A percentile compares a stretch with the other conserved stretches of the same genome.
These are phyloP conservation scores for Danaus melanippus DNA, from an alignment of 1,140 invertebrate genomes.

Conservation along the genomic window DNA sequence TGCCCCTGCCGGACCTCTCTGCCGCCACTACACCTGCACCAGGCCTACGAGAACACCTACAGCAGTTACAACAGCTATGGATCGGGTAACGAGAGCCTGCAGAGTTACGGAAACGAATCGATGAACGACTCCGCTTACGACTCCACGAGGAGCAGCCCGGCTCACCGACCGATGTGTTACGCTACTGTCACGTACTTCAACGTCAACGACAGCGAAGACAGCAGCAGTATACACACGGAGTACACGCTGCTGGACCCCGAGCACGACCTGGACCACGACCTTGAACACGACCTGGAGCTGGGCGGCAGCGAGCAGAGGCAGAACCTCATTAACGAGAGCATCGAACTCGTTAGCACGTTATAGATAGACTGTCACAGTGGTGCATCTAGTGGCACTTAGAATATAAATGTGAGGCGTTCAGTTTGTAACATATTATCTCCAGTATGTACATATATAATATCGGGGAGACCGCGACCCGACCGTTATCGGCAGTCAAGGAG, in stretches of 20 bases:
- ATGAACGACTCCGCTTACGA: slow-evolving; percentile 55
- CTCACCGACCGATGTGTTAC: slow-evolving; percentile 41
- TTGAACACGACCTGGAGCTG: slow-evolving; percentile 34
- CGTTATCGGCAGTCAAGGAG: no score
- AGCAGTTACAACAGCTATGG: slow-evolving; percentile 38
- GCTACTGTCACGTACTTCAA: slow-evolving; percentile 60
- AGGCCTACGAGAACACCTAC: slow-evolving; percentile 40
- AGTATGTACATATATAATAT: no score
- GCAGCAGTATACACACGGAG: slow-evolving; percentile 58
- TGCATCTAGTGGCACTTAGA: no score
- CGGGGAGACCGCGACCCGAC: no score
- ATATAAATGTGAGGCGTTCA: no score
- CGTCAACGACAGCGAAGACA: slow-evolving; percentile 59
- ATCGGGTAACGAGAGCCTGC: slow-evolving; percentile 15
- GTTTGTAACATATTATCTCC: no score
- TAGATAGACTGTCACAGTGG: slow-evolving; percentile 23
- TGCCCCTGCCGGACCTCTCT: slow-evolving; percentile 47
- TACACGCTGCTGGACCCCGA: slow-evolving; percentile 56
- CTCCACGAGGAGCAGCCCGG: slow-evolving; percentile 44
- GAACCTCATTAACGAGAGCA: slow-evolving; percentile 59
- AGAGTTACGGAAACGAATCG: slow-evolving; percentile 10
- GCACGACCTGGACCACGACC: slow-evolving; percentile 35
- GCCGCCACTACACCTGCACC: slow-evolving; percentile 31
- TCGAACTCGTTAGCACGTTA: slow-evolving; percentile 57
- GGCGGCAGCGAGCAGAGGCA: slow-evolving; percentile 42